Evolutionary conservation across 2,888 invertebrate species (phyloP), one percentile per base, ranked within the genome.

Genomic region (Calameuta pallipes): DNA sequence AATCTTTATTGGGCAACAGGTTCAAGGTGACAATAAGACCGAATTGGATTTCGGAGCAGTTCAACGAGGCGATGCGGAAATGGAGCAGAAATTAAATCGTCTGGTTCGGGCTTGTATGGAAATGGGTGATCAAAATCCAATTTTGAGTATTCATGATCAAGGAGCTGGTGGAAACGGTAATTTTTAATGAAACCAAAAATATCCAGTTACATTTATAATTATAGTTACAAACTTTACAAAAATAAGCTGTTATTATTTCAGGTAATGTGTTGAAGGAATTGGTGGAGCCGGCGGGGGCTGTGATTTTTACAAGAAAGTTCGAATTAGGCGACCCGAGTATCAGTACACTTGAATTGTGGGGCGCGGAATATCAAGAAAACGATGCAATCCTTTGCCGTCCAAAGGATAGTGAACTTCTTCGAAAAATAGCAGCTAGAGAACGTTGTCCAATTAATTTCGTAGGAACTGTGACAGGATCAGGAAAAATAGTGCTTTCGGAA

Each of bases 291-390:
- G 95, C 95, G 6, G 99, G 99, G 1, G 99, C 98, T 0, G 94
- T 97, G 0, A 97, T 99, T 80, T 96, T 96, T 88, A 95, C 97
- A 0, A 94, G 96, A 80, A 94, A 95, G 88, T 98, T 98, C 89
- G 95, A 97, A 83, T 93, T 99, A 37, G 99, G 99, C 0, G 99
- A 99, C 92, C 97, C 98, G 0, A 99, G 98, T 4, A 95, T 99
- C 77, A 98, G 96, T 77, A 95, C 97, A 0, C 92, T 99, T 80
- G 99, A 99, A 89, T 92, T 99, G 2, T 99, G 99, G 99, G 99
- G 98, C 0, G 99, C 99, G 0, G 99, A 99, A 91, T 99, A 99
- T 91, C 99, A 99, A 91, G 98, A 99, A 92, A 98, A 97, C 85
- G 95, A 99, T 89, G 99, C 99, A 0, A 93, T 98, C 81, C 92